Conservation (phyloP, 2,888 invertebrate species). For the Ochropleura plecta region DNA sequence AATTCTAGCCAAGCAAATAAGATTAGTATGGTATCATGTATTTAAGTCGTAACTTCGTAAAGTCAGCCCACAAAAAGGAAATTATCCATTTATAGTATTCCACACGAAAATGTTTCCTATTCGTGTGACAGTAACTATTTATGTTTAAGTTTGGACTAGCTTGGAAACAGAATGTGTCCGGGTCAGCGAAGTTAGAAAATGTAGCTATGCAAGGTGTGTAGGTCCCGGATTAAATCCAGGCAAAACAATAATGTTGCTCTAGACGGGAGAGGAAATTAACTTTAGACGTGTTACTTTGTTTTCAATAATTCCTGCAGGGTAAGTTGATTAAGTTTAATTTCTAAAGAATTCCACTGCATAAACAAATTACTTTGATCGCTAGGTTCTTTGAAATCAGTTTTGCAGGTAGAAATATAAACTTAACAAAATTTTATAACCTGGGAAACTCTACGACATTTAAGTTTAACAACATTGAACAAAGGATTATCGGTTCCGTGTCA, state of each 20-base stretch:
- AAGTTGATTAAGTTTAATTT: slow-evolving; percentile 7
- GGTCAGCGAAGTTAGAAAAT: slow-evolving; percentile 49
- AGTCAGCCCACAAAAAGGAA: slow-evolving; percentile 39
- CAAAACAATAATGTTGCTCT: slow-evolving; percentile 37
- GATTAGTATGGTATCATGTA: slow-evolving; percentile 1
- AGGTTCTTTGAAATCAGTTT: slow-evolving; percentile 8
- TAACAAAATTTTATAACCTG: slow-evolving; percentile 23
- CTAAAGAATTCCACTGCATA: background rate
- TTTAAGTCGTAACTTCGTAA: slow-evolving; percentile 23
- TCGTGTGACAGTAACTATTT: slow-evolving; percentile 42
- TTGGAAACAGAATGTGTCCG: slow-evolving; percentile 35
- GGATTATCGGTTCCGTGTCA: slow-evolving; percentile 48
- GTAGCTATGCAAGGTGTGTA: slow-evolving; percentile 32
- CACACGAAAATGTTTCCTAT: slow-evolving; percentile 22
- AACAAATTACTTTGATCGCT: background rate
- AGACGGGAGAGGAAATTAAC: slow-evolving; percentile 29
- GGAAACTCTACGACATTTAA: slow-evolving; percentile 41
- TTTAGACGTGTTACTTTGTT: slow-evolving; percentile 18
- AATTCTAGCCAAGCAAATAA: slow-evolving; percentile 2
- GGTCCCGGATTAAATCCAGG: slow-evolving; percentile 36
- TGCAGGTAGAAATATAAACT: background rate
- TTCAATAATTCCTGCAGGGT: slow-evolving; percentile 9
- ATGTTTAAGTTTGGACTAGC: slow-evolving; percentile 38
- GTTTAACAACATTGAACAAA: slow-evolving; percentile 55
- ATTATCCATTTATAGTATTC: slow-evolving; percentile 45